Conservation (phyloP, 1,140 invertebrate genomes). For the Nasonia longicornis region DNA sequence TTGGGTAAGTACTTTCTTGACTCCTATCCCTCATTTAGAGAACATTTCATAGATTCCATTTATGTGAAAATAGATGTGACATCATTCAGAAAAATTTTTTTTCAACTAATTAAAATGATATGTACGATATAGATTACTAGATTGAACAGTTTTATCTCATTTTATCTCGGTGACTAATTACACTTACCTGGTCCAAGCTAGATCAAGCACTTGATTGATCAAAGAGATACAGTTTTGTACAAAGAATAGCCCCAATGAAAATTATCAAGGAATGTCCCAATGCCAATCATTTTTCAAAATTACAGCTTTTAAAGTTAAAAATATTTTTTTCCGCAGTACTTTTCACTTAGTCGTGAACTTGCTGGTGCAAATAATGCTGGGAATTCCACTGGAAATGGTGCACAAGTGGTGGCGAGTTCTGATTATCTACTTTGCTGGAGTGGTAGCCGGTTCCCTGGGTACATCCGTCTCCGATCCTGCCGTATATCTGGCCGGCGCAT, state of each 20-base stretch:
- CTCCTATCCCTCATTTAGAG: background rate
- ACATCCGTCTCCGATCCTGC: constrained; percentile 91
- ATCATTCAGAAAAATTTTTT: background rate
- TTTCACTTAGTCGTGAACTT: constrained; percentile 93
- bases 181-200: background rate
- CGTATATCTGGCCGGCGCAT: constrained; percentile 92
- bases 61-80: background rate
- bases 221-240: constrained; percentile 21
- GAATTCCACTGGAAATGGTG: constrained; percentile 94
- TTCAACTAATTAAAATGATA: background rate
- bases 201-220: background rate
- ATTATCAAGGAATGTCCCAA: background rate
- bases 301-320: background rate
- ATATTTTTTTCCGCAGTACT: constrained; percentile 67
- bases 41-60: background rate
- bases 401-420: constrained; percentile 93
- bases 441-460: constrained; percentile 87
- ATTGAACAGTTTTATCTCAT: background rate
- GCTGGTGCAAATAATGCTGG: constrained; percentile 91
- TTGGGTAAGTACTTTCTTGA: constrained; percentile 76
- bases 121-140: background rate
- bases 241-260: background rate
- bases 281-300: too few species aligned
- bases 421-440: constrained; percentile 84
- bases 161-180: background rate